phyloP scores from a whole-genome alignment of 2,113 vertebrate species.

The Eudyptes chrysolophus region DNA sequence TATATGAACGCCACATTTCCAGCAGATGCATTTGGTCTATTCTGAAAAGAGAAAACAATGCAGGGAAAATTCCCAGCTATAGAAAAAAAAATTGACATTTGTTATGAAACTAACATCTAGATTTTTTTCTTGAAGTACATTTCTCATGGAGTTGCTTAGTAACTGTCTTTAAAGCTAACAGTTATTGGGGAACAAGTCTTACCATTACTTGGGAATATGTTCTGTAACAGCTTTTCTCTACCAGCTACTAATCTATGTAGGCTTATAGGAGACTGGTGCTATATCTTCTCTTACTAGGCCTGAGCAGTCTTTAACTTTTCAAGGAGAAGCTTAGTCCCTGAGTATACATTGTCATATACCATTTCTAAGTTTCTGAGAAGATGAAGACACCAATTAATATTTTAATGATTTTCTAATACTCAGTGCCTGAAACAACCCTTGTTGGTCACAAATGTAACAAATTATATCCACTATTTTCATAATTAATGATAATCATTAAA shows the following conservation, averaged over 20 bases:
- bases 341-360: background rate
- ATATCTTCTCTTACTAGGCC: background rate
- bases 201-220: background rate
- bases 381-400: background rate
- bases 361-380: background rate
- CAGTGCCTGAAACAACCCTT: background rate
- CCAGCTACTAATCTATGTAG: background rate
- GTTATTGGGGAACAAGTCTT: background rate
- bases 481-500: background rate
- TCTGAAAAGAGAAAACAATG: background rate
- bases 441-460: background rate
- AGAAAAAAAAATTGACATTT: background rate
- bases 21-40: background rate
- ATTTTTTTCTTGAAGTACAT: background rate
- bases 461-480: background rate
- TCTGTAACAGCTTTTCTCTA: background rate
- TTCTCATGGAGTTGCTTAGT: background rate
- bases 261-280: background rate
- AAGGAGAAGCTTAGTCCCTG: background rate
- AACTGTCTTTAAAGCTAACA: background rate
- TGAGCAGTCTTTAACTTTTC: background rate
- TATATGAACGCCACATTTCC: background rate
- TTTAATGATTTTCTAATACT: background rate
- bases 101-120: background rate
- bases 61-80: background rate